phyloP scores from a whole-genome alignment of 2,797 vertebrate species.

The Menidia menidia region DNA sequence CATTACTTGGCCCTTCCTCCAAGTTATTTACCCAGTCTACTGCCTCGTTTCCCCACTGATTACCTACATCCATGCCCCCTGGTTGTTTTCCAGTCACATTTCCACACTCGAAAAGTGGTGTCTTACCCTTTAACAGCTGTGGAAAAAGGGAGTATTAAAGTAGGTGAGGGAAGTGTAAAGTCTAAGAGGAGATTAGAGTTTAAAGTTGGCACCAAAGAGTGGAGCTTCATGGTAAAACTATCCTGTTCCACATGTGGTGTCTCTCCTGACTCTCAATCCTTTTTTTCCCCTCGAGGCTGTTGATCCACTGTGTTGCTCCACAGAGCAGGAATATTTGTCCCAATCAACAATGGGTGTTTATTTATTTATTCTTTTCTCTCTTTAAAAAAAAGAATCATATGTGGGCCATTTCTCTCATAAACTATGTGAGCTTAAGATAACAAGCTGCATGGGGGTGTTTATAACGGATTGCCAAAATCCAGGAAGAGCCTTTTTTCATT shows the following conservation, averaged over 20 bases:
- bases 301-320: slow-evolving; percentile 44
- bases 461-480: neutral
- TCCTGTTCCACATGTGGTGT: slow-evolving; percentile 25
- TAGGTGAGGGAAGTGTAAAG: slow-evolving; percentile 41
- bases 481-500: neutral
- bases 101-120: slow-evolving; percentile 49
- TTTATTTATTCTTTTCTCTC: neutral
- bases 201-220: slow-evolving; percentile 67
- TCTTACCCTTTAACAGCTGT: slow-evolving; percentile 29
- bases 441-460: neutral
- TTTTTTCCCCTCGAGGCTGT: slow-evolving; percentile 40
- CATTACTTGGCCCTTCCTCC: slow-evolving; percentile 46
- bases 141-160: slow-evolving; percentile 38
- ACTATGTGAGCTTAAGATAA: neutral
- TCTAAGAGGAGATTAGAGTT: slow-evolving; percentile 56
- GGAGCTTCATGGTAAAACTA: slow-evolving; percentile 51
- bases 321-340: slow-evolving; percentile 34
- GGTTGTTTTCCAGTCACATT: slow-evolving; percentile 68
- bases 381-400: neutral
- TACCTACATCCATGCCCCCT: slow-evolving; percentile 58
- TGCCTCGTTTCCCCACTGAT: slow-evolving; percentile 58
- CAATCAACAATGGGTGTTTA: slow-evolving; percentile 34
- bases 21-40: slow-evolving; percentile 61
- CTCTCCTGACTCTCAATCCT: slow-evolving; percentile 24
- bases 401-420: slow-evolving; percentile 3